Base-by-base conservation (phyloP, 1,140 invertebrate species). In the Leptinotarsa texana region DNA sequence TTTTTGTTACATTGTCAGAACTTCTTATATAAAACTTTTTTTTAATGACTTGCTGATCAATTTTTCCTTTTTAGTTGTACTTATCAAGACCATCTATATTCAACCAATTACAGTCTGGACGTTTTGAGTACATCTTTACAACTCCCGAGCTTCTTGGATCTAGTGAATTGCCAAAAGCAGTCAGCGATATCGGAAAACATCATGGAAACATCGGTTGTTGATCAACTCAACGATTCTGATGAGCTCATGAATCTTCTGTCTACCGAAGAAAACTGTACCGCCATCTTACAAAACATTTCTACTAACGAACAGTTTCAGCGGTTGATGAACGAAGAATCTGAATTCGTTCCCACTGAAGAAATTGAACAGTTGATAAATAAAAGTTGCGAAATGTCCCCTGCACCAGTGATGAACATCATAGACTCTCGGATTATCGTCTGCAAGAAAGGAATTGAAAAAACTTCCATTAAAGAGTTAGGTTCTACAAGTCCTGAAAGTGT, bases 201-300 rank as follows among this genome's bases (percentile, higher is more conserved):
- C 22, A 66, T 76, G 6, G 80, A 79, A n/a, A 78, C 72, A 33
- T 78, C 77, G 13, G 79, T 80, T 5, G 80, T 81, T 3, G 79
- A 81, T 69, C 79, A 81, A 47, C 68, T 82, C 15, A 82, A 81
- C 74, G 80, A 74, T 22, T 78, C 81, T n/a, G 81, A 82, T 47
- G 81, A 82, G 57, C 74, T 82, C 1, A 74, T 82, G 13, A 79
- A 81, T 68, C 75, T 82, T 1, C 63, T 82, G 71, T 77, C 81
- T 21, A 79, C 81, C 13, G 81, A 81, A 79, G 81, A 82, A 72
- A 79, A 82, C 51, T 82, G 81, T 61, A 77, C 81, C 0, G 81
- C 79, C 33, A 81, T 82, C 63, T 72, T 82, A 47, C 76, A 82
- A 21, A 81, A 80, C 47, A 82, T 82, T 13, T 80, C 81, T 8